Conservation (phyloP, 2,113 vertebrate genomes). For the Salvelinus fontinalis region DNA sequence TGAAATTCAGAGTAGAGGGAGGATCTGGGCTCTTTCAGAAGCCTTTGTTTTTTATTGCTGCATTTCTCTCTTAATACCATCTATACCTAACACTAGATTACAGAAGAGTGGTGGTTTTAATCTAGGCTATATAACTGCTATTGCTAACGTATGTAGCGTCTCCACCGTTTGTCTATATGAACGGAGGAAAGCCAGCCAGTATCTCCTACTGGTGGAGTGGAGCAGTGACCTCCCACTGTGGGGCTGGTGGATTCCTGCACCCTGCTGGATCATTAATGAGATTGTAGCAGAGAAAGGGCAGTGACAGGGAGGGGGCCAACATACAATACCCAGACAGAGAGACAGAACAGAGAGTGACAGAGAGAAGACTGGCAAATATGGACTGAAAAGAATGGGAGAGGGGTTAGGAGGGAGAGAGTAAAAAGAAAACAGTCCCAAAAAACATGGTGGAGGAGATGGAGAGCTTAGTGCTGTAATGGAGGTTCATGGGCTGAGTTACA, state of each 20-base stretch:
- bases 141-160: too few relatives aligned
- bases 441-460: neutral
- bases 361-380: neutral
- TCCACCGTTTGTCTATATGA: neutral
- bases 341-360: neutral
- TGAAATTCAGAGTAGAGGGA: neutral
- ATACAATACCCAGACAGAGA: neutral
- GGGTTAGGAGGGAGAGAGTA: neutral
- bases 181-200: neutral
- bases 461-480: neutral
- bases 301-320: neutral
- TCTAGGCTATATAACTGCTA: too few relatives aligned
- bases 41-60: neutral
- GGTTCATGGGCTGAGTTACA: neutral
- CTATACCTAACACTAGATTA: neutral
- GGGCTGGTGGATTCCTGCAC: constrained; percentile 31
- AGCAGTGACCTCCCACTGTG: constrained; percentile 11
- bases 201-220: neutral
- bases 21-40: neutral
- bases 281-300: neutral
- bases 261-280: constrained; percentile 39
- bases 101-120: neutral
- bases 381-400: neutral
- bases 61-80: neutral
- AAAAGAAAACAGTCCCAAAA: constrained; percentile 4